These are phyloP conservation scores for Brachionus angularis DNA, from an alignment of 1,140 invertebrate species.

Conservation along the genomic window DNA sequence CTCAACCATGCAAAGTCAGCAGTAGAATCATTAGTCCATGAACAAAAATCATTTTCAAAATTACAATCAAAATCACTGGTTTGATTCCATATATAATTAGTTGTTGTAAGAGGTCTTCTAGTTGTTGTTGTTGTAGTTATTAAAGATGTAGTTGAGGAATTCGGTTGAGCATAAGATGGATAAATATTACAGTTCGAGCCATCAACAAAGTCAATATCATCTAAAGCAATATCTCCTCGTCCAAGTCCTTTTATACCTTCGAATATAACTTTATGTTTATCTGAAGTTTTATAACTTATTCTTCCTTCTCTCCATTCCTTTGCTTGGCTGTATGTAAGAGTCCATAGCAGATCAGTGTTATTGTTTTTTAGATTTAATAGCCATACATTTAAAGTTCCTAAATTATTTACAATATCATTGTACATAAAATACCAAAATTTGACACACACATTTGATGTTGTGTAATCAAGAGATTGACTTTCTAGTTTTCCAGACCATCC, in stretches of 20 bases:
- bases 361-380: background rate
- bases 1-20: constrained; percentile 47
- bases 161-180: constrained; percentile 19
- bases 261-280: constrained; percentile 47
- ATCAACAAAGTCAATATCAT: constrained; percentile 49
- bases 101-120: background rate
- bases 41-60: constrained; percentile 50
- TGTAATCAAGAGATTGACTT: constrained; percentile 26
- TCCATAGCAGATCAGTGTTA: constrained; percentile 45
- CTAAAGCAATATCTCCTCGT: constrained; percentile 52
- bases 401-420: constrained; percentile 58
- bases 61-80: constrained; percentile 47
- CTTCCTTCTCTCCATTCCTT: constrained; percentile 50
- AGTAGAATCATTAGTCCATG: constrained; percentile 48
- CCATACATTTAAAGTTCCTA: constrained; percentile 48
- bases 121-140: constrained; percentile 15
- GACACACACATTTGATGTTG: constrained; percentile 28
- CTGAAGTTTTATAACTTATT: constrained; percentile 44
- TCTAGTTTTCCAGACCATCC: constrained; percentile 16
- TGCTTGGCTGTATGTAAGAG: constrained; percentile 49
- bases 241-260: constrained; percentile 49
- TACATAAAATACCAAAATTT: constrained; percentile 47
- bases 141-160: background rate
- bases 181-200: constrained; percentile 21
- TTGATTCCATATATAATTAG: constrained; percentile 9